Conservation (phyloP, 2,113 vertebrate species). For the Carassius auratus region DNA sequence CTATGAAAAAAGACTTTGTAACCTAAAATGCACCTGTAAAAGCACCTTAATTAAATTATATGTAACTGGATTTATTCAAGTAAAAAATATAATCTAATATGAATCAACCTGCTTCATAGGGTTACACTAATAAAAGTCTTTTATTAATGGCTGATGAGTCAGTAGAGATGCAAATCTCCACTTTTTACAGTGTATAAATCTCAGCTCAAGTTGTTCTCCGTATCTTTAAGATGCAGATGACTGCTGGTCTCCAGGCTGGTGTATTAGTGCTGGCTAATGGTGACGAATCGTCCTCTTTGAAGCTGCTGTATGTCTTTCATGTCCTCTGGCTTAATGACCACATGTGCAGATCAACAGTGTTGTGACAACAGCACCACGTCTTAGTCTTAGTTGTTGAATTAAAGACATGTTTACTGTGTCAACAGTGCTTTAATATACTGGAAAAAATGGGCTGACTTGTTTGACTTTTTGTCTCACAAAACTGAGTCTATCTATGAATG, state of each 20-base stretch:
- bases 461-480: neutral
- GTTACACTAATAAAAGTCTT: neutral
- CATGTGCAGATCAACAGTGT: conserved; percentile 41
- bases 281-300: conserved; percentile 28
- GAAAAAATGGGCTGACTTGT: neutral
- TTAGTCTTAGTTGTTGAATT: conserved; percentile 20
- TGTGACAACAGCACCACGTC: conserved; percentile 34
- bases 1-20: too few species aligned
- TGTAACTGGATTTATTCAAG: too few species aligned
- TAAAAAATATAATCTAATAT: neutral
- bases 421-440: conserved; percentile 5
- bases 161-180: neutral
- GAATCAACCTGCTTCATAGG: neutral
- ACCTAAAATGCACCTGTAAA: too few species aligned
- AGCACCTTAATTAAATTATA: too few species aligned
- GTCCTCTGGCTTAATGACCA: conserved; percentile 47
- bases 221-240: neutral
- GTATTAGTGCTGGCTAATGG: conserved; percentile 9
- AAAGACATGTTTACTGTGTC: conserved; percentile 15
- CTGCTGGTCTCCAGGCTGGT: neutral
- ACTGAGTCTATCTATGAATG: neutral
- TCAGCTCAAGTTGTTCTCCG: too few species aligned
- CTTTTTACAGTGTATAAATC: neutral
- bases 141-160: neutral
- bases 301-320: conserved; percentile 33